A percentile compares a stretch with the other conserved stretches of the same genome.
phyloP scores from a whole-genome alignment of 2,797 vertebrate species.

The Fratercula arctica region DNA sequence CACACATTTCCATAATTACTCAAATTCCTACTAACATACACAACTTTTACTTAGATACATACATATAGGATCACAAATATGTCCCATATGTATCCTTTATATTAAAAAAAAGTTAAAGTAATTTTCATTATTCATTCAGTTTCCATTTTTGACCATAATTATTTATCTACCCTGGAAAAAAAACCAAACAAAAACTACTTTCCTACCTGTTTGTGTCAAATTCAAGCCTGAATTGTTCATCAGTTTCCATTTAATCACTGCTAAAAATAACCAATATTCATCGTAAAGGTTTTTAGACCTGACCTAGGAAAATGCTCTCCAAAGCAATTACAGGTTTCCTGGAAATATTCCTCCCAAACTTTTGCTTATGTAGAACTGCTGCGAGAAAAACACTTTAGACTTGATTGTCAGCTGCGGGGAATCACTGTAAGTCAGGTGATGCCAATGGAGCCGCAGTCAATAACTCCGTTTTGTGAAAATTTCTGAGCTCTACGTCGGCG shows the following conservation, averaged over 20 bases:
- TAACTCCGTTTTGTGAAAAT: background rate
- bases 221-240: background rate
- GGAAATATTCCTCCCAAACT: background rate
- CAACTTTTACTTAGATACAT: background rate
- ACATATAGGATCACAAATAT: background rate
- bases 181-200: background rate
- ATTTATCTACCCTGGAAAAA: background rate
- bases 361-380: background rate
- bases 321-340: background rate
- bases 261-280: background rate
- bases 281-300: background rate
- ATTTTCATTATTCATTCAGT: background rate
- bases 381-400: background rate
- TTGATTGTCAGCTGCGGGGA: background rate
- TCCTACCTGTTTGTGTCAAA: background rate
- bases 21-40: background rate
- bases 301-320: background rate
- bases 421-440: background rate
- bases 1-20: background rate
- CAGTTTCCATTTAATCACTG: background rate
- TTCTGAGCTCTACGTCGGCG: background rate
- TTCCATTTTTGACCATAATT: background rate
- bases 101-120: background rate
- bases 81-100: background rate
- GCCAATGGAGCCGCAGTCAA: background rate